phyloP scores from a whole-genome alignment of 30 jellyfish, hydroid and myxozoan genomes.

The Mastigias papua region DNA sequence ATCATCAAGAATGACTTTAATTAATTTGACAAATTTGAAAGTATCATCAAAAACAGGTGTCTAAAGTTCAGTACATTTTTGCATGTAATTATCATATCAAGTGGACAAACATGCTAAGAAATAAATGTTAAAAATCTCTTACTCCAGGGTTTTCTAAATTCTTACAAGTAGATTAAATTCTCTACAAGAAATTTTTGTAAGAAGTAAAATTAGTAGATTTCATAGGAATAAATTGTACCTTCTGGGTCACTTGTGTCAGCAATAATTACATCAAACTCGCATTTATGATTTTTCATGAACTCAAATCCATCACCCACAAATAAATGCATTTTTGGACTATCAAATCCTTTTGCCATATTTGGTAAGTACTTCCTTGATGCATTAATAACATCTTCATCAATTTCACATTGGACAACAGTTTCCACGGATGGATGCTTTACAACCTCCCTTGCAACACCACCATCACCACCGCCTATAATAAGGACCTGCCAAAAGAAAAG shows the following conservation, averaged over 20 bases:
- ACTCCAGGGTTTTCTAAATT: too few species aligned
- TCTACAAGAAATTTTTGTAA: too few species aligned
- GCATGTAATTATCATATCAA: too few species aligned
- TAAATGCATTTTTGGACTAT: conserved; percentile 74
- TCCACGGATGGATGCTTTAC: conserved; percentile 93
- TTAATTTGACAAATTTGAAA: too few species aligned
- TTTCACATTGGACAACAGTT: conserved; percentile 94
- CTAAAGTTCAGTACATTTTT: too few species aligned
- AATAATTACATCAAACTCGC: conserved; percentile 93
- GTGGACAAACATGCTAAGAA: too few species aligned
- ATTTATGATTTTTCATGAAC: conserved; percentile 72
- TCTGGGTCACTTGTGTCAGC: conserved; percentile 97
- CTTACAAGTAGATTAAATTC: too few species aligned
- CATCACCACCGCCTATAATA: conserved; percentile 99
- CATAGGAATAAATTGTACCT: conserved; percentile 45
- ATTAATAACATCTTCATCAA: conserved; percentile 90
- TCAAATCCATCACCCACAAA: conserved; percentile 92
- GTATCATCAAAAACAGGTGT: too few species aligned
- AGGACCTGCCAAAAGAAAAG: conserved; percentile 56
- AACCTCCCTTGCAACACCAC: conserved; percentile 94
- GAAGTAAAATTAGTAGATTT: background rate
- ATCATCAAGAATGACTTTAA: too few species aligned
- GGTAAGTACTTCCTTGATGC: conserved; percentile 82
- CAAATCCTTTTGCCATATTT: conserved; percentile 88
- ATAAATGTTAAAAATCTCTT: too few species aligned